These are phyloP conservation scores for Conus betulinus DNA, from an alignment of 1,140 invertebrate species.

Conservation along the genomic window DNA sequence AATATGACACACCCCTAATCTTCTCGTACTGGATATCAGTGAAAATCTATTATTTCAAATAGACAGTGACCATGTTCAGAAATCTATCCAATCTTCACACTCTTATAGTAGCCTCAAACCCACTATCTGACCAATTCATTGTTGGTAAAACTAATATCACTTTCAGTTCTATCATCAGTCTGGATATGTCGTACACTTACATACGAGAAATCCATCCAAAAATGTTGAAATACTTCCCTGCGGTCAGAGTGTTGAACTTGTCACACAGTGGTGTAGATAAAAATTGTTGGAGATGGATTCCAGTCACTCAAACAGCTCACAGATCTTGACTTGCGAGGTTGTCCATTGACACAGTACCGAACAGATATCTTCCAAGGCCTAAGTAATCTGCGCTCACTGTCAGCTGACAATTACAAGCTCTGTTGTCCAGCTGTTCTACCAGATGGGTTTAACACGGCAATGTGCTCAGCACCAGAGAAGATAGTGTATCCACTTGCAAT, in stretches of 20 bases:
- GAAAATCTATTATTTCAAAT: background rate
- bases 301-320: constrained; percentile 1
- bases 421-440: constrained; percentile 45
- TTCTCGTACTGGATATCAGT: background rate
- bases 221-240: background rate
- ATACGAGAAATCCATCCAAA: background rate
- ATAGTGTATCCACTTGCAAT: constrained; percentile 46
- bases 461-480: constrained; percentile 36
- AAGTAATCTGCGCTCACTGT: constrained; percentile 21
- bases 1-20: background rate
- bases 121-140: background rate
- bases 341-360: background rate
- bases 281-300: background rate
- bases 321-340: background rate
- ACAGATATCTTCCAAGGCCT: background rate
- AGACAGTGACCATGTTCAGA: background rate
- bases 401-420: constrained; percentile 11
- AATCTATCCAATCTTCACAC: background rate
- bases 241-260: background rate
- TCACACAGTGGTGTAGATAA: background rate
- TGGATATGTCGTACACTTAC: background rate
- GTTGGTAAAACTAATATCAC: background rate
- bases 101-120: background rate
- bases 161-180: background rate
- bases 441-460: background rate